phyloP scores from a whole-genome alignment of 2,797 vertebrate species.

The Ficedula albicollis region DNA sequence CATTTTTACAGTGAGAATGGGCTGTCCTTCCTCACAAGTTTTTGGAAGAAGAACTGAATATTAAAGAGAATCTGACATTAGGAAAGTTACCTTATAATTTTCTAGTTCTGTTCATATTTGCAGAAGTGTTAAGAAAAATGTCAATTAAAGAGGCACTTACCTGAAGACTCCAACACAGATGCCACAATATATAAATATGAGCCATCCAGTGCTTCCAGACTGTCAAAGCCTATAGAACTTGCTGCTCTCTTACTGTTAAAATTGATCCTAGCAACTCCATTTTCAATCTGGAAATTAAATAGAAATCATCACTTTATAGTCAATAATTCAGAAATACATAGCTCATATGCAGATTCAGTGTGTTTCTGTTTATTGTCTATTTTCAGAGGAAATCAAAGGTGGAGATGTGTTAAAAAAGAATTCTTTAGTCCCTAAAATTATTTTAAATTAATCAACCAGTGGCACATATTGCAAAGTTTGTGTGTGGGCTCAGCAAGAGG shows the following conservation, averaged over 20 bases:
- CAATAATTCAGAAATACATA: not conserved
- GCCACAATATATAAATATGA: conserved; percentile 83
- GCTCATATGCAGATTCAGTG: not conserved
- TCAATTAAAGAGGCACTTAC: conserved; percentile 60
- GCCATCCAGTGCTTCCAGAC: conserved; percentile 76
- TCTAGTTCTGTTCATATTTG: not conserved
- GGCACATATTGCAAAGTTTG: not conserved
- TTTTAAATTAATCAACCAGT: not conserved
- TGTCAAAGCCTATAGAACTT: conserved; percentile 61
- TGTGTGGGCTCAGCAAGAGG: not conserved
- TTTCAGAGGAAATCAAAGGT: not conserved
- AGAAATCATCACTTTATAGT: not conserved
- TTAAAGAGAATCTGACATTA: not conserved
- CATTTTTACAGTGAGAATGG: not conserved
- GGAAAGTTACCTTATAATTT: not conserved
- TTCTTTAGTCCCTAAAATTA: not conserved
- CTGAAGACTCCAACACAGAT: conserved; percentile 80
- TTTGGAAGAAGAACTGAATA: not conserved
- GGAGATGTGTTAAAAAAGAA: not conserved
- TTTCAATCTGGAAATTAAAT: conserved; percentile 68
- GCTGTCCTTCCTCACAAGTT: not conserved
- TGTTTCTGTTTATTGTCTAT: not conserved
- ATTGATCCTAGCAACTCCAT: conserved; percentile 74
- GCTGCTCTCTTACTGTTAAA: conserved; percentile 79
- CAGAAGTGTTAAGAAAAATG: not conserved